These are phyloP conservation scores for Esox lucius DNA, from an alignment of 2,797 vertebrate genomes.

Conservation along the genomic window DNA sequence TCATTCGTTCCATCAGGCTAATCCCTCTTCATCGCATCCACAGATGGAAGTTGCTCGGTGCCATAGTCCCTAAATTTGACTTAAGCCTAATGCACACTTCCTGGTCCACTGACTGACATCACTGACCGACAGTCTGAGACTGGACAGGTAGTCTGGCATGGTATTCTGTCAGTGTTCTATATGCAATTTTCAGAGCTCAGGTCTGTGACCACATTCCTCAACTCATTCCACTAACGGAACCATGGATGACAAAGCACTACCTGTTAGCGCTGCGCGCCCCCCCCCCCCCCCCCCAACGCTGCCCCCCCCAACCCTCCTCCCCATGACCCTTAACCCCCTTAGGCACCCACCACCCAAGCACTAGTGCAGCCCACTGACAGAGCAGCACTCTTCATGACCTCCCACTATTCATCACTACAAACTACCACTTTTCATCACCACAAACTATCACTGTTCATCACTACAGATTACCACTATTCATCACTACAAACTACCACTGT, in stretches of 20 bases:
- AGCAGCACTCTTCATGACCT: constrained; percentile 27
- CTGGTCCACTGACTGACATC: neutral
- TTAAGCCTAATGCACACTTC: neutral
- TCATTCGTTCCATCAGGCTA: neutral
- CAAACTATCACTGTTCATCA: no score
- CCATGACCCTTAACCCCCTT: constrained; percentile 6
- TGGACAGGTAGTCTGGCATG: neutral
- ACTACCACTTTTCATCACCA: no score
- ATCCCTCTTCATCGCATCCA: neutral
- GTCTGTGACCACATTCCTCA: constrained; percentile 42
- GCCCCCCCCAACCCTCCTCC: constrained; percentile 11
- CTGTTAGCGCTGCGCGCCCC: constrained; percentile 30
- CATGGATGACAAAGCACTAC: constrained; percentile 38
- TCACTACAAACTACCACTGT: no score
- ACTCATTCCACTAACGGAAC: neutral
- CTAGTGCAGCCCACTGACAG: constrained; percentile 12
- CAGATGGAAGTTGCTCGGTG: neutral
- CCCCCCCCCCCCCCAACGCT: constrained; percentile 5
- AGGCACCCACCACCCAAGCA: neutral
- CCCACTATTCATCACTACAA: neutral
- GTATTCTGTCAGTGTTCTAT: neutral
- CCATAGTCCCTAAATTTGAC: neutral
- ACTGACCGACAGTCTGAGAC: neutral
- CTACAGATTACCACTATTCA: no score
- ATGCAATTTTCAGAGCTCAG: constrained; percentile 5